A percentile compares a stretch with the other conserved stretches of the same genome.
Conservation (phyloP, 1,140 invertebrate species). For the Caenorhabditis latens region DNA sequence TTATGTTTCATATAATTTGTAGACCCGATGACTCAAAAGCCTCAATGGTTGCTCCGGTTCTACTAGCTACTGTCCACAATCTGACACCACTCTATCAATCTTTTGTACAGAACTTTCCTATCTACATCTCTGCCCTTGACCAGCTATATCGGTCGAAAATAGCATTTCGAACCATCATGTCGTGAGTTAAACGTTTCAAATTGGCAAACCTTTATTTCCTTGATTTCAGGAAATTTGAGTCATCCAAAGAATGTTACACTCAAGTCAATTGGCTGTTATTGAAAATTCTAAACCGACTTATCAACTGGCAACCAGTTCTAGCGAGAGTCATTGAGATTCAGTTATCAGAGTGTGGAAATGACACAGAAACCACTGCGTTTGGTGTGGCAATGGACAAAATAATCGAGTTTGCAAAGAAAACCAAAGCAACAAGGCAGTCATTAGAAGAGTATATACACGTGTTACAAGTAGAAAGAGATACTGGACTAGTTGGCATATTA, state of each 20-base stretch:
- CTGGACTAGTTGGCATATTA: conserved; percentile 24
- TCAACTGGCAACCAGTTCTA: conserved; percentile 59
- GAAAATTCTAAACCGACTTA: conserved; percentile 36
- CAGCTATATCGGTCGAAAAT: conserved; percentile 46
- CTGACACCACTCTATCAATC: conserved; percentile 58
- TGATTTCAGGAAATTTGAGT: conserved; percentile 59
- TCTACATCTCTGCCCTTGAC: conserved; percentile 65
- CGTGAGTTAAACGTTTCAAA: not conserved
- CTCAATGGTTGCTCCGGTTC: conserved; percentile 11
- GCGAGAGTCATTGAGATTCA: conserved; percentile 58
- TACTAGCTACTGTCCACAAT: conserved; percentile 63
- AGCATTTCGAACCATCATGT: conserved; percentile 49
- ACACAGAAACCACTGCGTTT: conserved; percentile 49
- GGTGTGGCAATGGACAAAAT: conserved; percentile 62
- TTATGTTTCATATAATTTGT: not conserved
- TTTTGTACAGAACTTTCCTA: conserved; percentile 64
- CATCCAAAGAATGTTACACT: conserved; percentile 64
- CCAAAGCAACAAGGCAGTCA: conserved; percentile 26
- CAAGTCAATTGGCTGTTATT: conserved; percentile 61
- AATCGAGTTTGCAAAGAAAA: conserved; percentile 56
- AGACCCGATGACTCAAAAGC: conserved; percentile 53
- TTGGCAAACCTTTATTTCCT: not conserved
- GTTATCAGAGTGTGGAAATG: conserved; percentile 54
- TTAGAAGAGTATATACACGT: conserved; percentile 55
- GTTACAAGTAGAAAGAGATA: conserved; percentile 57